Evolutionary conservation across 2,113 vertebrate genomes (phyloP), one percentile per base, ranked within the genome.

Genomic region (Motacilla alba): DNA sequence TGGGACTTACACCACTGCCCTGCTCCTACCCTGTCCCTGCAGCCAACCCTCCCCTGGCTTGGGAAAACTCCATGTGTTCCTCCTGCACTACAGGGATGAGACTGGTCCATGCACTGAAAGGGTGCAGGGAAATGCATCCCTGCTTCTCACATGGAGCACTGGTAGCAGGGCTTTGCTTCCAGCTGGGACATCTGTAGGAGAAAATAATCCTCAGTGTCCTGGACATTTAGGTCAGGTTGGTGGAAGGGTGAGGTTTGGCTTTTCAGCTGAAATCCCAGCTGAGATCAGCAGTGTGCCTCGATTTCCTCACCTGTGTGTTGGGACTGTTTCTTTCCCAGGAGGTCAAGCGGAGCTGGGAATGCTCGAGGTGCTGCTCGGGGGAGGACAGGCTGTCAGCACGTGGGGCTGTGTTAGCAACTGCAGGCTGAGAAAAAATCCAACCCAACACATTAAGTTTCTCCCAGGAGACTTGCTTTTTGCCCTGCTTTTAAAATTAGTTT

Each of bases 361-460:
- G 72, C 41, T 73, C 1, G 0, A 39, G 4, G 26, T 0, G 1
- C 30, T 35, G 41, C 37, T n/a, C 0, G 1, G n/a, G 44, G 75
- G 39, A 89, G 76, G 53, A 73, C 60, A 70, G 53, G 31, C 60
- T 75, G 81, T 64, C 49, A 81, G 73, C 87, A 80, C 1, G 0
- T 8, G 68, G 47, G 55, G 68, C 68, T 66, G 76, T 4, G 10
- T 67, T 49, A 72, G 69, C 58, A 76, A 15, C n/a, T 52, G 39
- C 41, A 76, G 44, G 7, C 76, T 59, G 62, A 94, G 70, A 39
- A 79, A 60, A 77, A 20, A 6, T 2, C 6, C 39, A 53, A 18
- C 49, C 2, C 43, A 92, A 18, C 21, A 14, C 37, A 20, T 17
- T 16, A 20, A 6, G 19, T 66, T 89, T 76, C 44, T 87, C 77